Conservation (phyloP, 2,888 invertebrate species). For the Orthosia incerta region DNA sequence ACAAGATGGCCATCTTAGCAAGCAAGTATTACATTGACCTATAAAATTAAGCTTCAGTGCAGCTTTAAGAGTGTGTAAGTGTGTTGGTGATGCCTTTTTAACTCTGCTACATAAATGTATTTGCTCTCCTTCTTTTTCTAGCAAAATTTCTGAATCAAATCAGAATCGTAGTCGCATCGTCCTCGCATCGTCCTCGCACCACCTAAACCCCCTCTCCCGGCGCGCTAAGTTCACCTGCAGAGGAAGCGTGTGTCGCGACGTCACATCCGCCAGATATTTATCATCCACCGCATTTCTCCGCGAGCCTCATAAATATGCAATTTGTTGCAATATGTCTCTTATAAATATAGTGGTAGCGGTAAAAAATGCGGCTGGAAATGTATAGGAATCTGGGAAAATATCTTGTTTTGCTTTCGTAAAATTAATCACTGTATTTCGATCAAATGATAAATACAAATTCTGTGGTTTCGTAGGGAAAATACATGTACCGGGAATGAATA, state of each 20-base stretch:
- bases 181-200: slow-evolving; percentile 35
- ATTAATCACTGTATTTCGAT: not conserved
- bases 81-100: no score
- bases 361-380: slow-evolving; percentile 26
- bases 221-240: slow-evolving; percentile 57
- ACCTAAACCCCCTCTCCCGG: slow-evolving; percentile 31
- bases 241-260: slow-evolving; percentile 66
- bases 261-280: slow-evolving; percentile 71
- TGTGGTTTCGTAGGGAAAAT: not conserved
- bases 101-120: no score
- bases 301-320: slow-evolving; percentile 69
- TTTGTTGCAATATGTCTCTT: slow-evolving; percentile 67
- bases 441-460: not conserved
- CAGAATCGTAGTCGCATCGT: not conserved
- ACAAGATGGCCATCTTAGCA: no score
- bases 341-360: slow-evolving; percentile 45
- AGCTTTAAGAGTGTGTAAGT: no score
- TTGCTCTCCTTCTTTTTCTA: no score
- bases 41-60: no score
- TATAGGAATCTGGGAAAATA: slow-evolving; percentile 4
- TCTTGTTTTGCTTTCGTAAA: not conserved
- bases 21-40: no score
- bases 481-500: no score
- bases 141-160: no score
- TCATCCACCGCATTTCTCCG: slow-evolving; percentile 64